A percentile compares a stretch with the other conserved stretches of the same genome.
Conservation (phyloP, 2,888 invertebrate genomes). For the Melangyna quadrimaculata region DNA sequence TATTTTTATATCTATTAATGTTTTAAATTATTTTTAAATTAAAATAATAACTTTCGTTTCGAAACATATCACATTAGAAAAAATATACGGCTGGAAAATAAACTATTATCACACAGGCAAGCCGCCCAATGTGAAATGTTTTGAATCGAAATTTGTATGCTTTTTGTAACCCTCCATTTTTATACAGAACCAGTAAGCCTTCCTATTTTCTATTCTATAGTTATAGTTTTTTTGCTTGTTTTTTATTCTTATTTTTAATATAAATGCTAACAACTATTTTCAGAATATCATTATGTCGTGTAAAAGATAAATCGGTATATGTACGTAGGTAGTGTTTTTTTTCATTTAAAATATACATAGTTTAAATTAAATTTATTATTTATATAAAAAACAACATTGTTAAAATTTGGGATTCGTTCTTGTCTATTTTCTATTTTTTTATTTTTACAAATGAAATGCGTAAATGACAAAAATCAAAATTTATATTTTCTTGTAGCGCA, state of each 20-base stretch:
- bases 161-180: constrained; percentile 5
- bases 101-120: constrained; percentile 82
- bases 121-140: constrained; percentile 74
- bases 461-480: constrained; percentile 22
- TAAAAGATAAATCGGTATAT: constrained; percentile 46
- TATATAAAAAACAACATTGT: constrained; percentile 25
- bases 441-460: constrained; percentile 12
- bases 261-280: constrained; percentile 70
- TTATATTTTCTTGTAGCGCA: constrained; percentile 18
- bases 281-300: constrained; percentile 32
- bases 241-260: constrained; percentile 50
- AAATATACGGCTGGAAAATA: constrained; percentile 74
- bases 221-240: constrained; percentile 23
- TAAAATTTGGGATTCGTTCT: constrained; percentile 31
- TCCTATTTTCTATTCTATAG: constrained; percentile 44
- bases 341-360: constrained; percentile 44
- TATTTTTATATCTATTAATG: background rate
- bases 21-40: constrained; percentile 16
- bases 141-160: constrained; percentile 44
- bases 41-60: constrained; percentile 42
- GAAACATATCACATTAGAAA: constrained; percentile 56
- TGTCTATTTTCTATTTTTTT: background rate
- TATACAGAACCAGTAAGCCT: constrained; percentile 31
- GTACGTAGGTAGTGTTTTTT: constrained; percentile 44
- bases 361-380: constrained; percentile 50